Conservation (phyloP, 2,797 vertebrate species). For the Sparidentex hasta region DNA sequence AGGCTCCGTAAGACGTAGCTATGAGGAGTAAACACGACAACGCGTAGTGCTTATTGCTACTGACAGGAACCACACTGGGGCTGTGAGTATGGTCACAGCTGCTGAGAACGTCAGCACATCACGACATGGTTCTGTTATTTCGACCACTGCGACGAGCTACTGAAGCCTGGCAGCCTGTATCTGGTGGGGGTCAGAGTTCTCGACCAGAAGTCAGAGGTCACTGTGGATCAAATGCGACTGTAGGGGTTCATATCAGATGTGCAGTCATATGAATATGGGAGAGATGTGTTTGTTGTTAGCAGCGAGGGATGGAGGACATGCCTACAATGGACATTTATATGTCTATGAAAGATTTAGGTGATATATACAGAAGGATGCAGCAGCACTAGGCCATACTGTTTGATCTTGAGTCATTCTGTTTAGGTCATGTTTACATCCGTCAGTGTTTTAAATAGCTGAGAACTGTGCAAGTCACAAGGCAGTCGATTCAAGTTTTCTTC, state of each 20-base stretch:
- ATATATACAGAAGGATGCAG: no score
- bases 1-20: slow-evolving; percentile 56
- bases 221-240: slow-evolving; percentile 67
- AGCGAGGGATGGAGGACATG: neutral
- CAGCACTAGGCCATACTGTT: no score
- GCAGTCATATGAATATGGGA: slow-evolving; percentile 22
- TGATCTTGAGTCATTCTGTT: neutral
- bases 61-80: slow-evolving; percentile 84
- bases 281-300: neutral
- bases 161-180: slow-evolving; percentile 60
- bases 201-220: slow-evolving; percentile 64
- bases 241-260: slow-evolving; percentile 54
- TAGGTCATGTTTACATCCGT: neutral
- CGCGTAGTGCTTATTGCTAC: slow-evolving; percentile 69
- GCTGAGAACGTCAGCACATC: slow-evolving; percentile 70
- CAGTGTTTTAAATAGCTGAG: neutral
- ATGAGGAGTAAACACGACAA: slow-evolving; percentile 51
- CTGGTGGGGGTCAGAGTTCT: slow-evolving; percentile 46
- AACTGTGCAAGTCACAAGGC: neutral
- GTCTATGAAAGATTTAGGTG: no score
- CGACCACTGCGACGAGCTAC: slow-evolving; percentile 57
- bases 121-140: slow-evolving; percentile 53
- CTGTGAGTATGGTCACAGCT: slow-evolving; percentile 75
- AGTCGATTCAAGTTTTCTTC: neutral
- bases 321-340: no score